Evolutionary conservation across 2,113 vertebrate species (phyloP).

Genomic region (Tragelaphus strepsiceros): DNA sequence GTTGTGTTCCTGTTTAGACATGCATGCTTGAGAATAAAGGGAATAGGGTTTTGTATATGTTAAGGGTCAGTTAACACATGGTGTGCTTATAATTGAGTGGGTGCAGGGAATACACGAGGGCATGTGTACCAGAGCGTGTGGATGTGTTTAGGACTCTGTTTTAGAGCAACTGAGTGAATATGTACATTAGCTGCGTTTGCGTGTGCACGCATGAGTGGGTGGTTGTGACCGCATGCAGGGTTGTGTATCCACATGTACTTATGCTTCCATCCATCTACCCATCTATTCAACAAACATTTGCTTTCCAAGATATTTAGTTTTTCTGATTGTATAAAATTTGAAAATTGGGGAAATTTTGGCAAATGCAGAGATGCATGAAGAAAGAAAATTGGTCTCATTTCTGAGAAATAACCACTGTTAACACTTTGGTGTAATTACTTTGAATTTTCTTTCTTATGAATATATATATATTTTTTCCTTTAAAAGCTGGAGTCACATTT

Average conservation of each 20-base stretch:
- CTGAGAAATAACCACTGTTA: background rate
- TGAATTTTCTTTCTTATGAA: constrained; percentile 25
- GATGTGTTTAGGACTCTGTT: background rate
- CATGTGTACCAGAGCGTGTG: rapidly evolving
- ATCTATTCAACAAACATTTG: background rate
- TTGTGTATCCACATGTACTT: background rate
- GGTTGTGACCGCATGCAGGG: rapidly evolving
- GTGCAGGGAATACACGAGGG: background rate
- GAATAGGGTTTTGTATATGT: background rate
- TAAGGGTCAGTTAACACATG: background rate
- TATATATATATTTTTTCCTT: constrained; percentile 7
- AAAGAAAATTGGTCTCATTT: background rate
- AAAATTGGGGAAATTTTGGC: background rate
- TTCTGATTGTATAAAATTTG: background rate
- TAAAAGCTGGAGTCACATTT: background rate
- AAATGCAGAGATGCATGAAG: background rate
- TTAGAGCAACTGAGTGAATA: background rate
- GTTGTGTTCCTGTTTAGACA: background rate
- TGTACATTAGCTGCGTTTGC: rapidly evolving
- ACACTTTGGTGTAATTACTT: background rate
- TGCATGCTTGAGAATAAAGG: background rate
- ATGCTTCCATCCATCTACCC: background rate
- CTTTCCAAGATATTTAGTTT: background rate
- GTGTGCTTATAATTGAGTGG: background rate
- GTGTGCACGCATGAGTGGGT: rapidly evolving